A percentile compares a stretch with the other conserved stretches of the same genome.
Evolutionary conservation across 2,113 vertebrate genomes (phyloP).

Genomic region (Oncorhynchus nerka): DNA sequence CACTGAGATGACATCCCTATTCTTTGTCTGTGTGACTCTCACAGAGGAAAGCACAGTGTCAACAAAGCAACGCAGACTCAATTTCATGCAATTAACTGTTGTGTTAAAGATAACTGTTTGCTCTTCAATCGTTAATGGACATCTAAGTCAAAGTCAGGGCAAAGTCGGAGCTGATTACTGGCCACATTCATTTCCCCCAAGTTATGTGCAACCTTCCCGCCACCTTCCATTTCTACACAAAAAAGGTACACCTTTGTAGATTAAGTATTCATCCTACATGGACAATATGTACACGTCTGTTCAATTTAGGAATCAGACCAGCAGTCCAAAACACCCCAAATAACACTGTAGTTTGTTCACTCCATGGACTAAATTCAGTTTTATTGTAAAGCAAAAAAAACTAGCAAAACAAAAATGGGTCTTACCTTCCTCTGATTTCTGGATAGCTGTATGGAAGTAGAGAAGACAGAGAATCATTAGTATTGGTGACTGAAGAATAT

Average conservation of each 20-base stretch:
- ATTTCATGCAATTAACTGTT: background rate
- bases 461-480: slow-evolving; percentile 40
- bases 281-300: background rate
- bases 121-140: background rate
- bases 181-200: background rate
- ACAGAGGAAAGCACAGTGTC: background rate
- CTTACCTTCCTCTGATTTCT: slow-evolving; percentile 79
- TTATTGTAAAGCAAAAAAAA: background rate
- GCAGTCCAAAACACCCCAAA: slow-evolving; percentile 69
- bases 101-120: background rate
- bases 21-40: background rate
- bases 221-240: slow-evolving; percentile 40
- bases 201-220: slow-evolving; percentile 35
- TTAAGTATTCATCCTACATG: background rate
- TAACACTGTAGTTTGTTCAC: slow-evolving; percentile 58
- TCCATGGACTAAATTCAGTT: background rate
- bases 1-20: background rate
- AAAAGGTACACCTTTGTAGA: background rate
- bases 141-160: background rate
- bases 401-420: slow-evolving; percentile 34
- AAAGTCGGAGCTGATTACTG: background rate
- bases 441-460: slow-evolving; percentile 63
- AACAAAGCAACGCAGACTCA: background rate
- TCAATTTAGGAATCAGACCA: slow-evolving; percentile 73
- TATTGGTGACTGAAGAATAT: slow-evolving; percentile 20